These are phyloP conservation scores for Lipotes vexillifer DNA, from an alignment of 2,113 vertebrate genomes.

Conservation along the genomic window DNA sequence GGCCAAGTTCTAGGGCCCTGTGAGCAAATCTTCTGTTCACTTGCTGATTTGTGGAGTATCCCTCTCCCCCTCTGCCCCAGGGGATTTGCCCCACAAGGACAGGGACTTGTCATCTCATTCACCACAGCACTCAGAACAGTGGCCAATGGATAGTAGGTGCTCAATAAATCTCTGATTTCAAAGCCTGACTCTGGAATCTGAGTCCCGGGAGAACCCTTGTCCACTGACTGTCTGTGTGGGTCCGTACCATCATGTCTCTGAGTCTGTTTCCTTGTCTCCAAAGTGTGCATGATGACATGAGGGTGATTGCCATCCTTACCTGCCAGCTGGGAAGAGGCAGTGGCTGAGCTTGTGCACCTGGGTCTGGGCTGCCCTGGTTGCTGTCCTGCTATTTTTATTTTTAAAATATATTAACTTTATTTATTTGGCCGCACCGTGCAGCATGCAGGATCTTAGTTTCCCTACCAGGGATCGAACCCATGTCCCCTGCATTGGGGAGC, in stretches of 20 bases:
- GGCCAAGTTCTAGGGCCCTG: accelerated
- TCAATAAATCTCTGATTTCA: background rate
- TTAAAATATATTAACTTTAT: no score
- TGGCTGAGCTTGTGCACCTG: background rate
- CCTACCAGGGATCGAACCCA: no score
- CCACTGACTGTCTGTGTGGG: background rate
- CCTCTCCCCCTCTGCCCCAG: no score
- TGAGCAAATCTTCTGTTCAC: background rate
- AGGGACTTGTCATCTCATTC: background rate
- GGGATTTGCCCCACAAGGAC: background rate
- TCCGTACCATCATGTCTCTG: background rate
- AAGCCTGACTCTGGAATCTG: background rate
- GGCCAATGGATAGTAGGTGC: background rate
- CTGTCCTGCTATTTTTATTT: background rate
- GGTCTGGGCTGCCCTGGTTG: background rate
- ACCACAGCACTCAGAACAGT: background rate
- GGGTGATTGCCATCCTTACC: background rate
- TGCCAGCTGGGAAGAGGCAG: background rate
- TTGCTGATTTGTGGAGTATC: background rate
- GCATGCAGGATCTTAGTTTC: no score
- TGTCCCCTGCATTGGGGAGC: no score
- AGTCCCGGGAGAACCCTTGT: background rate
- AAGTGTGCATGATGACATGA: background rate
- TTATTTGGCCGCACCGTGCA: no score
- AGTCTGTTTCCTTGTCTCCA: background rate